Percentiles rank a stretch among this genome's conserved stretches.
phyloP scores from a whole-genome alignment of 2,797 vertebrate species.

The Anas bernieri region DNA sequence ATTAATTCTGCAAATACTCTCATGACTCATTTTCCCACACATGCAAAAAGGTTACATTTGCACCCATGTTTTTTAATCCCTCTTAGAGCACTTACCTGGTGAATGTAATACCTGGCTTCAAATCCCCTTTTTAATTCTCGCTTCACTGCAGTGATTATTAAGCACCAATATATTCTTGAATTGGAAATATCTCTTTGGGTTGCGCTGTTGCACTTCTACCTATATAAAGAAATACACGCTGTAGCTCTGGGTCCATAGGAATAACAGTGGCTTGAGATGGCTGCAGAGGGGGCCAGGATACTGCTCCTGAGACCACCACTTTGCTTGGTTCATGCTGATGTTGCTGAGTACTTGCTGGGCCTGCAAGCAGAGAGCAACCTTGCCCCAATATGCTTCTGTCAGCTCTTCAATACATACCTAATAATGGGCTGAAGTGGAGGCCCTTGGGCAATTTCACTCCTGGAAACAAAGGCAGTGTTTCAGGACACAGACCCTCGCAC shows the following conservation, averaged over 20 bases:
- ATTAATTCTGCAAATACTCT: neutral
- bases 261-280: neutral
- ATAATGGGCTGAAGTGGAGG: neutral
- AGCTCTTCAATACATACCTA: rapidly evolving
- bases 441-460: neutral
- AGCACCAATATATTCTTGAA: neutral
- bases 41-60: neutral
- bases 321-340: rapidly evolving
- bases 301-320: neutral
- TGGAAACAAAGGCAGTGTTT: neutral
- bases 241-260: neutral
- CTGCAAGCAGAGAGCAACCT: neutral
- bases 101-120: neutral
- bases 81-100: neutral
- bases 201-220: neutral
- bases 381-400: neutral
- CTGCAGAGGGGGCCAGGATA: neutral
- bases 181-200: neutral
- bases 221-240: neutral
- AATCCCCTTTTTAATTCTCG: neutral
- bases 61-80: neutral
- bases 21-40: neutral
- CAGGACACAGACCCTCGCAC: neutral
- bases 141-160: neutral
- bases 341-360: neutral